phyloP scores from a whole-genome alignment of 2,888 invertebrate genomes.

The Halocaridina rubra region DNA sequence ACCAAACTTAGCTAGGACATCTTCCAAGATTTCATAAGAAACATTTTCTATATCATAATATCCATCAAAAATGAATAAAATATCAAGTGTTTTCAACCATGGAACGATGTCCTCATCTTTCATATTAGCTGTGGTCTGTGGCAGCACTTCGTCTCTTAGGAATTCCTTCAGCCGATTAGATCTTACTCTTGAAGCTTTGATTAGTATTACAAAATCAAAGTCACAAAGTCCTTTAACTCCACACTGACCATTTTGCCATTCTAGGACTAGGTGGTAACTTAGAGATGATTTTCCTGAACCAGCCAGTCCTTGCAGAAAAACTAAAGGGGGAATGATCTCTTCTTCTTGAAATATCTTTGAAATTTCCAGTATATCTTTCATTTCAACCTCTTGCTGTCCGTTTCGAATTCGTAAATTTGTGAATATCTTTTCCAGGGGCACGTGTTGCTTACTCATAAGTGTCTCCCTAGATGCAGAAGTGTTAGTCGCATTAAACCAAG shows the following conservation, averaged over 20 bases:
- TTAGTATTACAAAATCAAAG: constrained; percentile 20
- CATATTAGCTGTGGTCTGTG: not conserved
- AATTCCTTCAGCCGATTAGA: constrained; percentile 27
- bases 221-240: not conserved
- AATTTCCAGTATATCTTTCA: not conserved
- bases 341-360: not conserved
- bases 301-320: constrained; percentile 26
- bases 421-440: constrained; percentile 10
- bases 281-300: constrained; percentile 37
- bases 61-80: constrained; percentile 32
- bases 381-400: not conserved
- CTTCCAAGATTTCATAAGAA: constrained; percentile 30
- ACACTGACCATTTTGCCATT: constrained; percentile 13
- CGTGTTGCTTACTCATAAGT: not conserved
- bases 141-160: constrained; percentile 23
- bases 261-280: constrained; percentile 19
- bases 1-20: constrained; percentile 37
- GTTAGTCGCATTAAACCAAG: not conserved
- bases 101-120: constrained; percentile 26
- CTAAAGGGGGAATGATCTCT: not conserved
- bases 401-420: constrained; percentile 3
- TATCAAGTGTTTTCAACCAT: constrained; percentile 22
- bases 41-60: constrained; percentile 16
- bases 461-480: not conserved
- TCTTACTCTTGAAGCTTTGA: constrained; percentile 5